phyloP scores from a whole-genome alignment of 2,888 invertebrate genomes.

The Drosophila imparisetae region DNA sequence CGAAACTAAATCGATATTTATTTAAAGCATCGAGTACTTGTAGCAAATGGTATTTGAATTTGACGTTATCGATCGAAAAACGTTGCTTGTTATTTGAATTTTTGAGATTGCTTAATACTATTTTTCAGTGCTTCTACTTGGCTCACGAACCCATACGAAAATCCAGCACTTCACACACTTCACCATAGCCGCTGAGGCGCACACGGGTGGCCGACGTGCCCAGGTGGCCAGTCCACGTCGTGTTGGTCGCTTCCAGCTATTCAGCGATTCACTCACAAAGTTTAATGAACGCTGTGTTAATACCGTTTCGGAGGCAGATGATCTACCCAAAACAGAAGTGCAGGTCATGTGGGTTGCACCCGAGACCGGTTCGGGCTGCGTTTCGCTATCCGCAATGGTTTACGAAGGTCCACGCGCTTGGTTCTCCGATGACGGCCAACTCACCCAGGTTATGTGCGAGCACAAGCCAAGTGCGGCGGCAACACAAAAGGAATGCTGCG shows the following conservation, averaged over 20 bases:
- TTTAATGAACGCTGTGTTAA: conserved; percentile 94
- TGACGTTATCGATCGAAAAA: neutral
- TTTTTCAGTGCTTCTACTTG: conserved; percentile 88
- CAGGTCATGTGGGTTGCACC: conserved; percentile 97
- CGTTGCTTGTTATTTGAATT: conserved; percentile 1
- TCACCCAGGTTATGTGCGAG: conserved; percentile 92
- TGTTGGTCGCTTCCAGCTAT: conserved; percentile 90
- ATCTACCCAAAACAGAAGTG: conserved; percentile 92
- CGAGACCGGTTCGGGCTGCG: conserved; percentile 92
- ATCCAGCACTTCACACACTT: conserved; percentile 92
- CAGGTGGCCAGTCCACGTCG: conserved; percentile 85
- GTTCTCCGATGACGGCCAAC: conserved; percentile 95
- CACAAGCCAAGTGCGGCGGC: conserved; percentile 87
- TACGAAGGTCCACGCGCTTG: conserved; percentile 92
- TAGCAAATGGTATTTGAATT: neutral
- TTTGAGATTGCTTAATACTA: neutral
- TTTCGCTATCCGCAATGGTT: conserved; percentile 95
- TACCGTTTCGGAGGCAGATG: conserved; percentile 92
- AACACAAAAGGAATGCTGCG: conserved; percentile 91
- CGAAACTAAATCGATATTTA: conserved; percentile 5
- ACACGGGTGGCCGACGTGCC: conserved; percentile 74
- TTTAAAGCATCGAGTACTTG: conserved; percentile 12
- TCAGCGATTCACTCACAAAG: conserved; percentile 86
- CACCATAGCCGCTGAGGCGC: conserved; percentile 89
- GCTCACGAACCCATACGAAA: conserved; percentile 88